Base-by-base conservation (phyloP, 2,113 vertebrate species). In the Miniopterus natalensis region DNA sequence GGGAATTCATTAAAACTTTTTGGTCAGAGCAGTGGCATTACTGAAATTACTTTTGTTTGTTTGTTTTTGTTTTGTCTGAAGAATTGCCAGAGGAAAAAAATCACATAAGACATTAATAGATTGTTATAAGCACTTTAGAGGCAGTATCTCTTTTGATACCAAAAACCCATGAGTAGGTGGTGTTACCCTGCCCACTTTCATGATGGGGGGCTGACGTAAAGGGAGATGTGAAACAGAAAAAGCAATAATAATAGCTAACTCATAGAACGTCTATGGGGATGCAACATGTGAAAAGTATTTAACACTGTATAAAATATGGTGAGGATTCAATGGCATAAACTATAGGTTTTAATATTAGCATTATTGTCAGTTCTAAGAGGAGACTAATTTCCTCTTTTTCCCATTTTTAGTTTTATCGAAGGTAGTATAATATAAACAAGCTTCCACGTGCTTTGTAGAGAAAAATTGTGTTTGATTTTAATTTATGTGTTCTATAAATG, bases 401-500 rank as follows among this genome's bases (percentile, higher is more conserved):
- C 36, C 17, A 3, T 0, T 47, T 45, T 59, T 8, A 53, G 49
- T 18, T 51, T 15, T 25, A 14, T 59, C 29, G 36, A n/a, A 57
- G 36, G 9, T 5, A 42, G 31, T 40, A 23, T 36, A 86, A 86
- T 20, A 29, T 29, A 51, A 87, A 61, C 78, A 73, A 78, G 15
- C 11, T 42, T 49, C 27, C 7, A 55, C 15, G 17, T 49, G 10
- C 31, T 71, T 71, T 55, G 13, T 9, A 61, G 25, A 88, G 47
- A 78, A 63, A 88, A 65, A 2, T 10, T 45, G 23, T 84, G 10
- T 65, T 88, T 83, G 45, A 53, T 53, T 77, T 94, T 25, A 45
- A 63, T 87, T 66, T 75, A 31, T 65, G 3, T 85, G 51, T 75
- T 84, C 61, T 91, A 91, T 6, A 75, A 63, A 63, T 27, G 29